phyloP scores from a whole-genome alignment of 2,113 vertebrate species.

The Notothenia coriiceps region DNA sequence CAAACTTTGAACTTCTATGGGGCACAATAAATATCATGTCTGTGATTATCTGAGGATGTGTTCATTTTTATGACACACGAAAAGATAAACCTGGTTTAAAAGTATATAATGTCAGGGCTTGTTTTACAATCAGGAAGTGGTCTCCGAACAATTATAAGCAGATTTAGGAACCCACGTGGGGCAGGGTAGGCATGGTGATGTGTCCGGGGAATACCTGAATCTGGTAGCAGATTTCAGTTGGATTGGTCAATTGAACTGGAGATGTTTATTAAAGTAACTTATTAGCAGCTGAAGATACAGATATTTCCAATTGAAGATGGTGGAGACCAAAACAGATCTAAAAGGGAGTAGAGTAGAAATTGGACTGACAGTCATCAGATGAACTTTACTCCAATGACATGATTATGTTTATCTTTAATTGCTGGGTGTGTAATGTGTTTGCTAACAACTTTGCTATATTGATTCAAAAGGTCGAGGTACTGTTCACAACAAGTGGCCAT shows the following conservation, averaged over 20 bases:
- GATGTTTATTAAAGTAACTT: too few species aligned
- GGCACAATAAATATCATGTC: not conserved
- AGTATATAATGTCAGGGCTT: too few species aligned
- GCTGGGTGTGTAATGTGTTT: not conserved
- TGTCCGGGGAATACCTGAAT: too few species aligned
- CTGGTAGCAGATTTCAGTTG: too few species aligned
- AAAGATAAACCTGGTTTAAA: constrained; percentile 5
- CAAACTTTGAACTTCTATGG: constrained; percentile 53
- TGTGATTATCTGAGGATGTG: not conserved
- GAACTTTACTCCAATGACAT: not conserved
- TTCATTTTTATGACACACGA: constrained; percentile 2
- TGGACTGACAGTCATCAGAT: not conserved
- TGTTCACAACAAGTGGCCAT: not conserved
- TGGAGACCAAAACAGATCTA: not conserved
- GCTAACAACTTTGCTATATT: not conserved
- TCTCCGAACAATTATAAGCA: not conserved
- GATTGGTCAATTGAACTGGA: too few species aligned
- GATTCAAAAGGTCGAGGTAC: not conserved
- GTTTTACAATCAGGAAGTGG: not conserved
- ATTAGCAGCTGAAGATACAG: not conserved
- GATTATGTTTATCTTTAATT: not conserved
- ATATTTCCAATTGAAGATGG: not conserved
- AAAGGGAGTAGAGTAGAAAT: not conserved
- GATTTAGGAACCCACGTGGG: too few species aligned
- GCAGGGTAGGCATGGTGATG: too few species aligned